Evolutionary conservation across 2,888 invertebrate genomes (phyloP).

Genomic region (Syrista parreyssii): DNA sequence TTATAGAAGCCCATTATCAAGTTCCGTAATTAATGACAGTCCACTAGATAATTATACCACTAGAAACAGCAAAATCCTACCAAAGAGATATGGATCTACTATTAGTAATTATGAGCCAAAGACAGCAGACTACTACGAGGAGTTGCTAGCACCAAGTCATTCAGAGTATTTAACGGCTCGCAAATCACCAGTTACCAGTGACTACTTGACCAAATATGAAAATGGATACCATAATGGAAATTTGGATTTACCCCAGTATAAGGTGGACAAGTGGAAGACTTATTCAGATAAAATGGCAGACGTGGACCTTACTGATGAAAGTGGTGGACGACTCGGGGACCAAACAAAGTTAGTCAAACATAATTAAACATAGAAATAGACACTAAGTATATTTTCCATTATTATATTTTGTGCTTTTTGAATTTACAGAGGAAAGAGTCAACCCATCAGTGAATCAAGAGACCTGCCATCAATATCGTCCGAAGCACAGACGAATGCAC

Average conservation of each 20-base stretch:
- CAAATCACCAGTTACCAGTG: conserved; percentile 42
- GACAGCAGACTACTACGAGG: conserved; percentile 59
- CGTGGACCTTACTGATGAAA: conserved; percentile 34
- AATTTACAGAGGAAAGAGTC: conserved; percentile 32
- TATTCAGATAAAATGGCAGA: conserved; percentile 35
- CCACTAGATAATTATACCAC: conserved; percentile 32
- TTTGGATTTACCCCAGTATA: conserved; percentile 33
- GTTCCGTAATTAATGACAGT: conserved; percentile 31
- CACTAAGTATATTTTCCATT: background rate
- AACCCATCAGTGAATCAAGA: conserved; percentile 36
- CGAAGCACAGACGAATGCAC: conserved; percentile 34
- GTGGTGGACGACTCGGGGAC: conserved; percentile 35
- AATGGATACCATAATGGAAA: conserved; percentile 56
- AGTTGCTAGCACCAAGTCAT: conserved; percentile 51
- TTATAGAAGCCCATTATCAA: conserved; percentile 38
- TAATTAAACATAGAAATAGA: background rate
- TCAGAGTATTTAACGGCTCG: conserved; percentile 47
- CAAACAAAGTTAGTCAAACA: conserved; percentile 38
- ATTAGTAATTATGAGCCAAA: conserved; percentile 48
- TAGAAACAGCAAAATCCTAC: conserved; percentile 38
- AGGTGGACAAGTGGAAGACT: conserved; percentile 38
- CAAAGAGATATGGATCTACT: conserved; percentile 53
- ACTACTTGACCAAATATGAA: conserved; percentile 44
- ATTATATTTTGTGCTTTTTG: background rate
- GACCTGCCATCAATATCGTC: conserved; percentile 37